These are phyloP conservation scores for Sebastes baramenuke DNA, from an alignment of 2,797 vertebrate genomes.

Conservation along the genomic window DNA sequence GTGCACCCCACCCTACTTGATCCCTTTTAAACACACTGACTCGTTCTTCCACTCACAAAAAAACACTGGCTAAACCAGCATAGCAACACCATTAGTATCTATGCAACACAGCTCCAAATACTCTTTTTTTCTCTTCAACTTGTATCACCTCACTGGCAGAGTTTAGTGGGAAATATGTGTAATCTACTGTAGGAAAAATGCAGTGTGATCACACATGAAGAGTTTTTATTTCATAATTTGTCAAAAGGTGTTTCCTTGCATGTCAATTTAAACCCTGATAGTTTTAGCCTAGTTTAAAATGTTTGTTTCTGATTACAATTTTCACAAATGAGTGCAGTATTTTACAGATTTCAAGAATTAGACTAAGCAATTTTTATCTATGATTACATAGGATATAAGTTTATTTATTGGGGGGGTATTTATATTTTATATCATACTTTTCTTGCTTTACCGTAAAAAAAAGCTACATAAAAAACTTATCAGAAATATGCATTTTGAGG, in stretches of 20 bases:
- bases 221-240: not conserved
- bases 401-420: not conserved
- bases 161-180: not conserved
- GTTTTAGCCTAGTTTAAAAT: not conserved
- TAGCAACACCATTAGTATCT: constrained; percentile 25
- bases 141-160: not conserved
- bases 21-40: constrained; percentile 66
- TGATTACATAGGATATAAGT: not conserved
- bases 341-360: not conserved
- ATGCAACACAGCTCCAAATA: constrained; percentile 22
- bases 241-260: not conserved
- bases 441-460: not conserved
- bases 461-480: not conserved
- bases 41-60: constrained; percentile 34
- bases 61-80: constrained; percentile 26
- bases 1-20: constrained; percentile 73
- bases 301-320: not conserved
- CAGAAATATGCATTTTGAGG: not conserved
- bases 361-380: not conserved
- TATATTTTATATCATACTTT: not conserved
- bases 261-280: not conserved
- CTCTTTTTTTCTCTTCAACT: not conserved
- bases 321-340: not conserved
- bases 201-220: not conserved
- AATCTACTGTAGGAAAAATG: not conserved